phyloP scores from a whole-genome alignment of 2,888 invertebrate genomes.

The Sipunculus nudus region DNA sequence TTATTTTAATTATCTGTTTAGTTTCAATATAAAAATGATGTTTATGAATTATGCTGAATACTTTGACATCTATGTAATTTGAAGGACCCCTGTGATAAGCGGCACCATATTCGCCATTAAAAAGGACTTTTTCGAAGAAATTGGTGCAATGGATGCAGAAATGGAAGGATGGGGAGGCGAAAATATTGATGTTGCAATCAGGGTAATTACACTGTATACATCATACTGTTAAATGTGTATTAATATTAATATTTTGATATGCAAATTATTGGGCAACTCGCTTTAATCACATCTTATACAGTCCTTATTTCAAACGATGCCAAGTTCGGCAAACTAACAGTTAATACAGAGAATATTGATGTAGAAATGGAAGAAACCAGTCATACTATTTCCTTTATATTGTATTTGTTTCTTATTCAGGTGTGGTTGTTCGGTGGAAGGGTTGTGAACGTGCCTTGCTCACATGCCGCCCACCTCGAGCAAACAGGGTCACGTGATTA shows the following conservation, averaged over 20 bases:
- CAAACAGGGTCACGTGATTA: slow-evolving; percentile 11
- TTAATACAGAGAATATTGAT: too few relatives aligned
- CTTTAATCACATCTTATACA: too few relatives aligned
- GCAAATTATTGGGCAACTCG: too few relatives aligned
- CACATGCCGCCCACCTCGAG: slow-evolving; percentile 26
- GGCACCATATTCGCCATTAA: slow-evolving; percentile 25
- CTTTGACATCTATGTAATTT: too few relatives aligned
- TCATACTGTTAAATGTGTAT: too few relatives aligned
- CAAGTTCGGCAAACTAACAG: too few relatives aligned
- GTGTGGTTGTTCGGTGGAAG: slow-evolving; percentile 30
- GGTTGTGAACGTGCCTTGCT: slow-evolving; percentile 30
- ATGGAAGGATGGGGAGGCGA: slow-evolving; percentile 32
- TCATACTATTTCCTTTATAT: not conserved
- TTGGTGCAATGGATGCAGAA: slow-evolving; percentile 27
- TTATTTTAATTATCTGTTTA: too few relatives aligned
- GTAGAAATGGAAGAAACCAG: not conserved
- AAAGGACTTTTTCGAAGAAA: slow-evolving; percentile 20
- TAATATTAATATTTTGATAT: too few relatives aligned
- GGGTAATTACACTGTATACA: too few relatives aligned
- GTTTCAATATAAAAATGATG: too few relatives aligned
- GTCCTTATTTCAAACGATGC: too few relatives aligned
- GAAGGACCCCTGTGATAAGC: slow-evolving; percentile 22
- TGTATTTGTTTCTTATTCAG: slow-evolving; percentile 1
- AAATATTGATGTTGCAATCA: slow-evolving; percentile 25
- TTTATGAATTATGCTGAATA: too few relatives aligned